These are phyloP conservation scores for Prinia subflava DNA, from an alignment of 2,113 vertebrate genomes.

Conservation along the genomic window DNA sequence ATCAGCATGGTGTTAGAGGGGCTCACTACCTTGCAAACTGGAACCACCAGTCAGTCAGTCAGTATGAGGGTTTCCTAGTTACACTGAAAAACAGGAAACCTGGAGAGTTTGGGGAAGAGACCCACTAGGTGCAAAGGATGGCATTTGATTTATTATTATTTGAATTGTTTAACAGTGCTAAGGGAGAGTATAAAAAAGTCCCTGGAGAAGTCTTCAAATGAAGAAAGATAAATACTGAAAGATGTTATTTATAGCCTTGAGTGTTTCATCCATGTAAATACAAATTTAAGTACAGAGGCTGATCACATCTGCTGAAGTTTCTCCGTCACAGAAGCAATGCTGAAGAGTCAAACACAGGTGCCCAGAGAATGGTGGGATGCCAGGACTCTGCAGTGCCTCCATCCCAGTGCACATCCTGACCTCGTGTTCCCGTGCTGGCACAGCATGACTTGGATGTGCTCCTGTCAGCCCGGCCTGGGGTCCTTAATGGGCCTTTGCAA, in stretches of 20 bases:
- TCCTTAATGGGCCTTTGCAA: neutral
- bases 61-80: neutral
- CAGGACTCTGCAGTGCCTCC: neutral
- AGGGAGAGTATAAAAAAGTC: neutral
- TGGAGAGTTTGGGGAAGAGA: neutral
- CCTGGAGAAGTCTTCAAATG: conserved; percentile 1
- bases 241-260: neutral
- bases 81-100: neutral
- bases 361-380: neutral
- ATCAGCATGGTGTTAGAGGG: neutral
- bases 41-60: neutral
- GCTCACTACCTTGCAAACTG: neutral
- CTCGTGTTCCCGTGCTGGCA: neutral
- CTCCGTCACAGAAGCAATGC: neutral
- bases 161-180: conserved; percentile 2
- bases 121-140: neutral
- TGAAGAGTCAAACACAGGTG: neutral
- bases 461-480: neutral
- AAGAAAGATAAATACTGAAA: conserved; percentile 1
- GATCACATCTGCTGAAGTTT: neutral
- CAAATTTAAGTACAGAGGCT: neutral
- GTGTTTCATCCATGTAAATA: neutral
- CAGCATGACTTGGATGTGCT: neutral
- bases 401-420: neutral
- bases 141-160: conserved; percentile 17